These are phyloP conservation scores for Nymphalis polychloros DNA, from an alignment of 2,888 invertebrate genomes.

Conservation along the genomic window DNA sequence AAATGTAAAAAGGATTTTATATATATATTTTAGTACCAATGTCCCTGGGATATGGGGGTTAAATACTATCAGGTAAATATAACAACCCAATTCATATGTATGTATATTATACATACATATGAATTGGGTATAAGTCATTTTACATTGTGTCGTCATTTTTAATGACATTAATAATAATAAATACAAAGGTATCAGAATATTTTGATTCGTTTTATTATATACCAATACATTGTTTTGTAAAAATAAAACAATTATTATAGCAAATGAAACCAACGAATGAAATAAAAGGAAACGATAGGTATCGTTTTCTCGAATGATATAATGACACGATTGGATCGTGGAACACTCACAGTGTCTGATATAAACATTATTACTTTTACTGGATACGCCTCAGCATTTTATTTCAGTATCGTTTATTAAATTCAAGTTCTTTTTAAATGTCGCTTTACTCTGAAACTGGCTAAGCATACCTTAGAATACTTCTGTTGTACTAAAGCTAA, in stretches of 20 bases:
- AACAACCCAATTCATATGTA: too few relatives aligned
- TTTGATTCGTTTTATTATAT: too few relatives aligned
- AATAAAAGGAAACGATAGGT: conserved; percentile 2
- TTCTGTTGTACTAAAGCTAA: neutral
- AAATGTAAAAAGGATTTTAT: too few relatives aligned
- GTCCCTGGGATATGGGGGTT: too few relatives aligned
- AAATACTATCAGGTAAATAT: too few relatives aligned
- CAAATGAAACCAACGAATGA: neutral
- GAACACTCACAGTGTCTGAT: neutral
- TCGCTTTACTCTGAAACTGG: neutral
- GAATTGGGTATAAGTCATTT: too few relatives aligned
- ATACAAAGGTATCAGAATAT: too few relatives aligned
- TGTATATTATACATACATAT: too few relatives aligned
- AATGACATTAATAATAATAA: too few relatives aligned
- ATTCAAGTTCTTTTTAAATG: neutral
- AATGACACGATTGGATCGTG: conserved; percentile 16
- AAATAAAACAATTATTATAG: neutral
- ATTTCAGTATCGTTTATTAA: neutral
- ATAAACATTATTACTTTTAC: neutral
- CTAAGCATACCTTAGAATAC: neutral
- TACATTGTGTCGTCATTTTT: too few relatives aligned
- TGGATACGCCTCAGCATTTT: neutral
- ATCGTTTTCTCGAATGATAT: conserved; percentile 20
- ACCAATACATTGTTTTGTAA: neutral
- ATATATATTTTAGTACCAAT: too few relatives aligned